Base-by-base conservation (phyloP, 2,113 vertebrate genomes). In the Gallinago undulata region DNA sequence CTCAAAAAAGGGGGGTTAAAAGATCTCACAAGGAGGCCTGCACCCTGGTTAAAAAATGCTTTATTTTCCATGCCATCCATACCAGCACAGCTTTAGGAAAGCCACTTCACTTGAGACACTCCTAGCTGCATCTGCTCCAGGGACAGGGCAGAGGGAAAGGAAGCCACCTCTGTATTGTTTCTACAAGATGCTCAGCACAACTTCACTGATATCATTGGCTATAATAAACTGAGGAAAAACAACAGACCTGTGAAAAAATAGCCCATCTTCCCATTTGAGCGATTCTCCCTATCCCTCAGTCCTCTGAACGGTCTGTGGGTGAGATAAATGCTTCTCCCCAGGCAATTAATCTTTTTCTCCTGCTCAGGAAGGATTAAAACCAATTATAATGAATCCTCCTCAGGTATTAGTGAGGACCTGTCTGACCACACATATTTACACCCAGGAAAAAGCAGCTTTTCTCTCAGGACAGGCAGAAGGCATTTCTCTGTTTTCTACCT, bases 311-410 rank as follows among this genome's bases (percentile, higher is more conserved):
- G 2, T 63, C 60, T 74, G 19, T 43, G 57, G 62, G 47, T 30
- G 1, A 4, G 30, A 69, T n/a, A 82, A 85, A 72, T 79, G 56
- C 70, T 78, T 68, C 77, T 93, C 24, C 41, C 31, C 39, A 72
- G 37, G 53, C 33, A 93, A 64, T 84, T 68, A 89, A 89, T 47
- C 27, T 93, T 94, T 51, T 89, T 62, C 43, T 95, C 39, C 43
- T 41, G 30, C 80, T 91, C 45, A 62, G 62, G 60, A 91, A 84
- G 69, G 74, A 96, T 95, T 96, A 94, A 89, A 76, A 30, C 13
- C 6, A 93, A 39, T 75, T 73, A 93, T 72, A 93, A 84, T 64
- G 59, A 93, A 90, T 93, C 55, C 45, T 85, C 5, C 43, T 85
- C 63, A 91, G 55, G 31, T 91, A 76, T 91, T 93, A 93, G 45